These are phyloP conservation scores for Drosophila siamana DNA, from an alignment of 2,888 invertebrate species.

Conservation along the genomic window DNA sequence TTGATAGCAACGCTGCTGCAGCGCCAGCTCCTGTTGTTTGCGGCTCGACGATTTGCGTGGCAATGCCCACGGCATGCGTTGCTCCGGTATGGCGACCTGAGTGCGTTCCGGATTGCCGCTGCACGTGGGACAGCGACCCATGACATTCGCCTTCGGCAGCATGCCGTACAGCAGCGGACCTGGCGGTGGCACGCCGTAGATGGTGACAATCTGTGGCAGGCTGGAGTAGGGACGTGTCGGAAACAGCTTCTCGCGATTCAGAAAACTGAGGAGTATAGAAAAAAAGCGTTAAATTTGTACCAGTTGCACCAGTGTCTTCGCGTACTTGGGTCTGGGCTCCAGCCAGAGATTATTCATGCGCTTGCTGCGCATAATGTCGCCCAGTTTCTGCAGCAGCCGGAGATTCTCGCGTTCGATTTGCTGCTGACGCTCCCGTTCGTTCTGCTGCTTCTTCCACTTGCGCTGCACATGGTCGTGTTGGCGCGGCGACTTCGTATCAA, in stretches of 20 bases:
- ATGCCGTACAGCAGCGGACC: slow-evolving; percentile 65
- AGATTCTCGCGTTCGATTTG: slow-evolving; percentile 90
- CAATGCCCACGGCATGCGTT: slow-evolving; percentile 84
- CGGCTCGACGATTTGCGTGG: slow-evolving; percentile 81
- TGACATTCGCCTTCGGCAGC: slow-evolving; percentile 62
- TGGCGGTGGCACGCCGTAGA: slow-evolving; percentile 67
- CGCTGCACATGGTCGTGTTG: slow-evolving; percentile 88
- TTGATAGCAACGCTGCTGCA: slow-evolving; percentile 65
- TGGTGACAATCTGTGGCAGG: slow-evolving; percentile 71
- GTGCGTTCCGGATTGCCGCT: slow-evolving; percentile 80
- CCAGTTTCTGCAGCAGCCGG: slow-evolving; percentile 89
- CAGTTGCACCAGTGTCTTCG: background rate
- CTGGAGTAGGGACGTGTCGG: slow-evolving; percentile 76
- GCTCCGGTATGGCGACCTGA: slow-evolving; percentile 83
- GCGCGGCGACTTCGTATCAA: slow-evolving; percentile 89
- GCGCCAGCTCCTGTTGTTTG: slow-evolving; percentile 48
- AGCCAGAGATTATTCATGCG: slow-evolving; percentile 90
- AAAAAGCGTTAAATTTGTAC: background rate
- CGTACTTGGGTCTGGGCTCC: slow-evolving; percentile 87
- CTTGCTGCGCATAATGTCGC: slow-evolving; percentile 88
- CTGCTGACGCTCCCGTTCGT: slow-evolving; percentile 88
- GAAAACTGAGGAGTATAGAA: slow-evolving; percentile 68
- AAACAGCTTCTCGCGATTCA: slow-evolving; percentile 84
- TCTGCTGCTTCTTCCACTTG: slow-evolving; percentile 90
- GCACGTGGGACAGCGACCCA: slow-evolving; percentile 81